A percentile compares a stretch with the other conserved stretches of the same genome.
Evolutionary conservation across 2,797 vertebrate genomes (phyloP).

Genomic region (Eurystomus glaucurus): DNA sequence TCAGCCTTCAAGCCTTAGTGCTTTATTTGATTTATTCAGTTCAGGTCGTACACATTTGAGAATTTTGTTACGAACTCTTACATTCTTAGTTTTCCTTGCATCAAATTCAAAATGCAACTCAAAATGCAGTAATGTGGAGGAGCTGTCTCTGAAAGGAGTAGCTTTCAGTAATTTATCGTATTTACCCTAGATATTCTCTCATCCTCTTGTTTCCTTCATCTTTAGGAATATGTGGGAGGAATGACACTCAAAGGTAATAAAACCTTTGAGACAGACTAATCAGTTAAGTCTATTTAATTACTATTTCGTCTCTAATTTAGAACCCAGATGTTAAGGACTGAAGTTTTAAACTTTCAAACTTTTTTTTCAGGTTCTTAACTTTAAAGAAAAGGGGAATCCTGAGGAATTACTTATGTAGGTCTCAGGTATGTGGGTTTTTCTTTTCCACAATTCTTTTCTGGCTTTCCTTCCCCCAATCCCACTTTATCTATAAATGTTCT

Average conservation of each 20-base stretch:
- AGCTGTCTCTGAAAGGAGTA: not conserved
- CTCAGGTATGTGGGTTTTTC: conserved; percentile 76
- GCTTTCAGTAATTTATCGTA: not conserved
- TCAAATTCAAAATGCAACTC: not conserved
- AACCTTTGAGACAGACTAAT: conserved; percentile 58
- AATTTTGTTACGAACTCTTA: not conserved
- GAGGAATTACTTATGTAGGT: conserved; percentile 78
- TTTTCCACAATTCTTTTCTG: conserved; percentile 77
- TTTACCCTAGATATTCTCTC: not conserved
- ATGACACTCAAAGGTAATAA: conserved; percentile 55
- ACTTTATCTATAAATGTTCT: conserved; percentile 79
- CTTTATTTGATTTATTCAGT: not conserved
- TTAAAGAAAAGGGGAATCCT: conserved; percentile 74
- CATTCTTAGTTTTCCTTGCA: not conserved
- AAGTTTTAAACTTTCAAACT: conserved; percentile 69
- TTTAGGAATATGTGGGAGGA: conserved; percentile 58
- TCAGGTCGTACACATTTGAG: not conserved
- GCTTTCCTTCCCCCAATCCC: conserved; percentile 69
- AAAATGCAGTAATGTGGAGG: not conserved
- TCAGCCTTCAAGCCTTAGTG: not conserved
- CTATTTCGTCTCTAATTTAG: conserved; percentile 47
- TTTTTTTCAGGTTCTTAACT: conserved; percentile 79
- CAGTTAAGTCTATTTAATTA: conserved; percentile 67
- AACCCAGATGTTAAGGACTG: conserved; percentile 1
- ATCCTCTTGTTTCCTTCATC: conserved; percentile 47